Conservation (phyloP, 1,140 invertebrate species). For the Xylocopa sonorina region DNA sequence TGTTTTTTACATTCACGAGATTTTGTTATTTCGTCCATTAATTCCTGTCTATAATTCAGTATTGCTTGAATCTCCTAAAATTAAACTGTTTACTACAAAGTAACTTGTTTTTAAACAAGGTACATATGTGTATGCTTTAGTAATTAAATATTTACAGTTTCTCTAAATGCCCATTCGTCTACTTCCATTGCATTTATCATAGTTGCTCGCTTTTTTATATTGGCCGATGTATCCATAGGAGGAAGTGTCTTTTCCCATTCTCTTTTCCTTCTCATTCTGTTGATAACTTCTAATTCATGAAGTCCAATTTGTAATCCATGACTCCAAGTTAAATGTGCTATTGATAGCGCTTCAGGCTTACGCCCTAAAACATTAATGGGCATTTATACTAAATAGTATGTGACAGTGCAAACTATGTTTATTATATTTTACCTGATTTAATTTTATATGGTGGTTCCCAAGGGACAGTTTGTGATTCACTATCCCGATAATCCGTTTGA, state of each 20-base stretch:
- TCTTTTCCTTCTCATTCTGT: slow-evolving; percentile 83
- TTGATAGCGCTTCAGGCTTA: slow-evolving; percentile 75
- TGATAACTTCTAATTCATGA: slow-evolving; percentile 85
- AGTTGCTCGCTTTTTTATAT: slow-evolving; percentile 82
- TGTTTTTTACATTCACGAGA: slow-evolving; percentile 79
- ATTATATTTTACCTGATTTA: slow-evolving; percentile 60
- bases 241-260: slow-evolving; percentile 84
- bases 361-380: slow-evolving; percentile 58
- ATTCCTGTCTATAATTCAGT: slow-evolving; percentile 82
- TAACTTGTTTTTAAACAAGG: slow-evolving; percentile 3
- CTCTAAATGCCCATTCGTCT: slow-evolving; percentile 86
- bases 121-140: slow-evolving; percentile 62
- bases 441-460: slow-evolving; percentile 85
- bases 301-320: slow-evolving; percentile 85
- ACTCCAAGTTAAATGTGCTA: slow-evolving; percentile 81
- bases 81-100: slow-evolving; percentile 15
- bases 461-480: slow-evolving; percentile 89
- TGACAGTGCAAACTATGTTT: neutral
- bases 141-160: slow-evolving; percentile 81
- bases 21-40: slow-evolving; percentile 80
- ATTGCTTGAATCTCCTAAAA: slow-evolving; percentile 85
- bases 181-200: slow-evolving; percentile 85
- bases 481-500: slow-evolving; percentile 89
- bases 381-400: neutral
- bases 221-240: slow-evolving; percentile 80